These are phyloP conservation scores for Vipera latastei DNA, from an alignment of 2,797 vertebrate genomes.

Conservation along the genomic window DNA sequence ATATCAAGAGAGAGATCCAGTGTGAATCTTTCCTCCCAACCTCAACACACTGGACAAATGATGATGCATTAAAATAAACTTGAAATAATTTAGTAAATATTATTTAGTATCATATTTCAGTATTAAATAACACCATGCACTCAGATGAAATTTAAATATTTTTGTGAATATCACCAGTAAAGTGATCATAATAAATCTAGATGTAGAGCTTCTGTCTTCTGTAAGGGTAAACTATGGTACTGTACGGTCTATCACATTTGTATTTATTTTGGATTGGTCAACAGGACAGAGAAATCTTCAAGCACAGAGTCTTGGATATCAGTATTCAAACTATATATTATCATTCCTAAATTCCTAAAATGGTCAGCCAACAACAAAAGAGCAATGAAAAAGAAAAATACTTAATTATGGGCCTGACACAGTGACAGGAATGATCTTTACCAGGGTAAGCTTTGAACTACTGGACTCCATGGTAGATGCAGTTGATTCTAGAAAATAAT, in stretches of 20 bases:
- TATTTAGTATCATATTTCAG: no score
- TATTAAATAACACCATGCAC: neutral
- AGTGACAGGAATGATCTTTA: neutral
- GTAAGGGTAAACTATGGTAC: neutral
- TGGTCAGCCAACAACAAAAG: neutral
- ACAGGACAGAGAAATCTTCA: neutral
- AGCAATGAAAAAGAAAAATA: neutral
- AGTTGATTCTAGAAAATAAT: neutral
- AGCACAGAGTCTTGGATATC: neutral
- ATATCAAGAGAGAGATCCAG: constrained; percentile 48
- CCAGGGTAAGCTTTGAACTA: neutral
- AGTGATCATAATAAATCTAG: neutral
- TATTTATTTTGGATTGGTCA: neutral
- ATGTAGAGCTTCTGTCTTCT: neutral
- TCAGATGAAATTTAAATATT: neutral
- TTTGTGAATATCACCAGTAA: neutral
- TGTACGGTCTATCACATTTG: neutral
- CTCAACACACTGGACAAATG: neutral
- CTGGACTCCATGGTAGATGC: neutral
- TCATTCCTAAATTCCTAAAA: neutral
- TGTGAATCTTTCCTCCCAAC: neutral
- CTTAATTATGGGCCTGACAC: neutral
- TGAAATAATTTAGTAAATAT: constrained; percentile 52
- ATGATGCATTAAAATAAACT: constrained; percentile 22
- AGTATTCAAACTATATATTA: neutral